Percentiles rank a stretch among this genome's conserved stretches.
Evolutionary conservation across 2,888 invertebrate species (phyloP).

Genomic region (Drosophila quinaria): DNA sequence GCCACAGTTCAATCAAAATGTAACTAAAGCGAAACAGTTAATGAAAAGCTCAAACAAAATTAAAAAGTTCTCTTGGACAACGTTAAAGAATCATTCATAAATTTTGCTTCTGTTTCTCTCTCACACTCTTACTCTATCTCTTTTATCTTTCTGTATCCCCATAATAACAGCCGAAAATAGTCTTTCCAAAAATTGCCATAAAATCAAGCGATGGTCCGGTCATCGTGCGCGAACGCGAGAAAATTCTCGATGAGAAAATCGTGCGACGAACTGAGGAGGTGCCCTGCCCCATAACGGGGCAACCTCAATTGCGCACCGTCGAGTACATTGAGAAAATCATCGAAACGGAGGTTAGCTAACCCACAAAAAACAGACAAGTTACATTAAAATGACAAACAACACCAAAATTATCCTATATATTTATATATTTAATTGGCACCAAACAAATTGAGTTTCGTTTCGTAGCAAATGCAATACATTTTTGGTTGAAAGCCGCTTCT

Average conservation of each 20-base stretch:
- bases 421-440: conserved; percentile 61
- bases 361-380: conserved; percentile 25
- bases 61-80: not conserved
- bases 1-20: conserved; percentile 22
- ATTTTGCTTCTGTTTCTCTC: conserved; percentile 5
- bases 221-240: conserved; percentile 95
- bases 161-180: conserved; percentile 85
- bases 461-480: conserved; percentile 42
- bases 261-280: conserved; percentile 95
- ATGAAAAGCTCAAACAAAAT: conserved; percentile 1
- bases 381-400: conserved; percentile 30
- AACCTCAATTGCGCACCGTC: conserved; percentile 94
- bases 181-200: conserved; percentile 94
- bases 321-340: conserved; percentile 98
- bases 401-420: conserved; percentile 29
- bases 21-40: conserved; percentile 8
- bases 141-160: conserved; percentile 38
- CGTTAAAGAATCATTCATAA: conserved; percentile 10
- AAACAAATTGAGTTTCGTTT: conserved; percentile 61
- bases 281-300: conserved; percentile 93
- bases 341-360: conserved; percentile 94
- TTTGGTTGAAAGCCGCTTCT: conserved; percentile 58
- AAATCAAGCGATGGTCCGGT: conserved; percentile 93
- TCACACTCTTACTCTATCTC: conserved; percentile 18
- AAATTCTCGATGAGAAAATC: conserved; percentile 94